Evolutionary conservation across 1,140 invertebrate genomes (phyloP).

Genomic region (Bombus fervidus): DNA sequence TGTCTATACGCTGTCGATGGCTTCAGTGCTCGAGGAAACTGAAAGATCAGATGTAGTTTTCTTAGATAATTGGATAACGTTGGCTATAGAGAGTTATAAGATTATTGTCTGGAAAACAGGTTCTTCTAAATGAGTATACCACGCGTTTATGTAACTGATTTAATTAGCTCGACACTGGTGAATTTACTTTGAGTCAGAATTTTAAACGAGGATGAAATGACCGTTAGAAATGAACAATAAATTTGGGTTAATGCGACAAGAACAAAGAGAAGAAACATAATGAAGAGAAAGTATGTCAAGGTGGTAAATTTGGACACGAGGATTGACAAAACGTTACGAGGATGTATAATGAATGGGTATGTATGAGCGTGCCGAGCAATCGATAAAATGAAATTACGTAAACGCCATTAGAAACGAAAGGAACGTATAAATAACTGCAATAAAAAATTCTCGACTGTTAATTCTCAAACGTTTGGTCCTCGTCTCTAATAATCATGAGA

Average conservation of each 20-base stretch:
- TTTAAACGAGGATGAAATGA: background rate
- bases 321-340: constrained; percentile 54
- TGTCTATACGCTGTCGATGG: too few species aligned
- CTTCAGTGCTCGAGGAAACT: too few species aligned
- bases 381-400: background rate
- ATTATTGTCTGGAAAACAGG: background rate
- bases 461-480: background rate
- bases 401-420: background rate
- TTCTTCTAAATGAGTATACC: background rate
- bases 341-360: constrained; percentile 6
- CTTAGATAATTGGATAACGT: background rate
- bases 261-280: constrained; percentile 7
- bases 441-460: background rate
- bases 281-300: constrained; percentile 74
- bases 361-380: background rate
- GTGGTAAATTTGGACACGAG: constrained; percentile 62
- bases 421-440: background rate
- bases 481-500: background rate
- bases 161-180: too few species aligned
- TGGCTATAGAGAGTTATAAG: background rate
- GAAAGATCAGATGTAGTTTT: too few species aligned
- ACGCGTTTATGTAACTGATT: background rate
- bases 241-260: background rate
- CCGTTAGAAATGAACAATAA: background rate
- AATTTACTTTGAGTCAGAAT: background rate